Base-by-base conservation (phyloP, 1,140 invertebrate genomes). In the Drosophila varians region DNA sequence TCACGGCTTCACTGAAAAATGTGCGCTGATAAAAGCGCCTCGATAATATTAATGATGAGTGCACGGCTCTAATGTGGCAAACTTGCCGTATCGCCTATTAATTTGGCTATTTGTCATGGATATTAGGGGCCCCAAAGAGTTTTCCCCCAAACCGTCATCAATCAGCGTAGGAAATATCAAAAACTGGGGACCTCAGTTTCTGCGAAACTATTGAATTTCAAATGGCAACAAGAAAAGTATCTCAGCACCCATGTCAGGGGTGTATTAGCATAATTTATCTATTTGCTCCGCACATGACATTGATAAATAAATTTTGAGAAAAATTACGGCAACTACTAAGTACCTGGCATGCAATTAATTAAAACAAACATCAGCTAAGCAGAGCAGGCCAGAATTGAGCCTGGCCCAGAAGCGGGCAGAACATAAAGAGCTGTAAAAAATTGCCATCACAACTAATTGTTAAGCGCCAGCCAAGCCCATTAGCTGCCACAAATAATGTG, bases 31-130 rank as follows among this genome's bases (percentile, higher is more conserved):
- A 87, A 80, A 79, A 77, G 49, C 34, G 34, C 7, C 12, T 31
- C 56, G 84, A 89, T 89, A 84, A 79, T 69, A 77, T 87, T 77
- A 82, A 87, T 87, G 74, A 87, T 77, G 74, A 77, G 74, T 60
- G 46, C 76, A 80, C 56, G 66, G 42, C 62, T 77, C 65, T 75
- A 78, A 70, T 74, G 70, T 66, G 57, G 48, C 46, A 61, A 66
- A 9, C 28, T 14, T 3, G 38, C 38, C 1, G 25, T 38, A 31
- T 52, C 66, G 25, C 51, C 72, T 65, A 72, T 86, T 76, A 86
- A 86, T 79, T 86, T 69, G 74, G 80, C 71, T 53, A 84, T 84
- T 86, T 84, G 80, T 79, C 80, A 84, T 70, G 73, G 76, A 73
- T 61, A 80, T 86, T 86, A 76, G 68, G 47, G 49, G 28, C 54